Percentiles rank a stretch among this genome's conserved stretches.
Conservation (phyloP, 2,888 invertebrate species). For the Ichneumoninae sp. region DNA sequence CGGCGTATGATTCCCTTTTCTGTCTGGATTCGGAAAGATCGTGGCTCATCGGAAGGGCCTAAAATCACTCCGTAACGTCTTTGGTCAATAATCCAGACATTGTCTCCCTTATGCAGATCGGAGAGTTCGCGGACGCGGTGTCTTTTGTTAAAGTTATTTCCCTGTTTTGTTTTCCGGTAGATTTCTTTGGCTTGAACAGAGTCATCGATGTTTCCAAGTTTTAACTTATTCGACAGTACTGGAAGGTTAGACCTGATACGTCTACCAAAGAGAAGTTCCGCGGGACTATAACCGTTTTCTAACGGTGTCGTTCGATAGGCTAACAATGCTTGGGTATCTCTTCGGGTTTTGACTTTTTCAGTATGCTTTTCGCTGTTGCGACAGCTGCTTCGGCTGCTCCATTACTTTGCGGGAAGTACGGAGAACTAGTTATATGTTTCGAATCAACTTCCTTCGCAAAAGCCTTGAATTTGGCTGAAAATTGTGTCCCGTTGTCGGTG, state of each 20-base stretch:
- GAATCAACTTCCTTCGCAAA: slow-evolving; percentile 59
- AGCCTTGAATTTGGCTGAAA: slow-evolving; percentile 8
- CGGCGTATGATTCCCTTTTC: not conserved
- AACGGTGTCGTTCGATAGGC: slow-evolving; percentile 28
- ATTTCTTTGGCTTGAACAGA: not conserved
- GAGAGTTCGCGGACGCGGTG: slow-evolving; percentile 63
- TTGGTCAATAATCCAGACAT: slow-evolving; percentile 71
- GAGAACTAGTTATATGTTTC: slow-evolving; percentile 29
- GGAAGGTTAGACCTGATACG: slow-evolving; percentile 17
- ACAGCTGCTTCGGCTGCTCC: slow-evolving; percentile 67
- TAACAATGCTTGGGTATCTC: slow-evolving; percentile 26
- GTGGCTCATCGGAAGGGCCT: not conserved
- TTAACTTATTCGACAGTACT: not conserved
- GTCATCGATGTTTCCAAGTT: not conserved
- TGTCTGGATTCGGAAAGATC: slow-evolving; percentile 8
- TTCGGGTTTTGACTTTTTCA: slow-evolving; percentile 30
- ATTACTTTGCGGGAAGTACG: slow-evolving; percentile 68
- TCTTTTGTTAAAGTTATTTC: slow-evolving; percentile 59
- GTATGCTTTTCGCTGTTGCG: slow-evolving; percentile 59
- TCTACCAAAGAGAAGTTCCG: slow-evolving; percentile 43
- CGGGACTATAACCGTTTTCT: slow-evolving; percentile 47
- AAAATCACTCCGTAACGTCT: slow-evolving; percentile 32
- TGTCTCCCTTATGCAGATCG: slow-evolving; percentile 60
- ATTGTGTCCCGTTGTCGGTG: slow-evolving; percentile 71
- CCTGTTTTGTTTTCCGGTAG: slow-evolving; percentile 20